Base-by-base conservation (phyloP, 2,888 invertebrate genomes). In the Pteria penguin region DNA sequence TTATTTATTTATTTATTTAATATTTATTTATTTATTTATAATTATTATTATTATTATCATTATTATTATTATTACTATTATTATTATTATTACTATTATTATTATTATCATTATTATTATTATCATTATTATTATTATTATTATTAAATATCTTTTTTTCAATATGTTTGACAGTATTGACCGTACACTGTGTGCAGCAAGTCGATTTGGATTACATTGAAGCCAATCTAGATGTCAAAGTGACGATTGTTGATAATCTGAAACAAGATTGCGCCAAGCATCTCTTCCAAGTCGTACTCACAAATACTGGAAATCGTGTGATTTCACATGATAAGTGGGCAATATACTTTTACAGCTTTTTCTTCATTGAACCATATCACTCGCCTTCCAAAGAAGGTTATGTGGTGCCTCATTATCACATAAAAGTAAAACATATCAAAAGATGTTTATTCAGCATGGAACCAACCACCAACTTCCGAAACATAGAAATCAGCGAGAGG, bases 271-370 rank as follows among this genome's bases (percentile, higher is more conserved):
- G 82, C 8, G 72, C 74, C 55, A 75, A 73, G 60, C 84, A 84
- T 55, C 65, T 72, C 4, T 79, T 82, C 78, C 36, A 77, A 5
- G 79, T 84, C 18, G 77, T 72, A 2, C 52, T 82, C 11, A 78
- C 76, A 3, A 84, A 82, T 60, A 76, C 57, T 18, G 82, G 80
- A 45, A 67, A 72, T 8, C 63, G 32, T n/a, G 65, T 82, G 1
- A 79, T 85, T n/a, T 52, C 63, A 11, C 60, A 67, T 22, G 79
- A 73, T 5, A 61, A 79, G 14, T 83, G 88, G 78, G 62, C 79
- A 0, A 82, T 89, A 62, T 88, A 81, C 70, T 88, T 89, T 65
- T 87, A 85, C 54, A 87, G 87, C 61, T 79, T 87, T 29, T 84
- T 85, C 36, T 86, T 88, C 85, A 85, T 89, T 8, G 88, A 89